These are phyloP conservation scores for Rachycentron canadum DNA, from an alignment of 2,797 vertebrate genomes.

Conservation along the genomic window DNA sequence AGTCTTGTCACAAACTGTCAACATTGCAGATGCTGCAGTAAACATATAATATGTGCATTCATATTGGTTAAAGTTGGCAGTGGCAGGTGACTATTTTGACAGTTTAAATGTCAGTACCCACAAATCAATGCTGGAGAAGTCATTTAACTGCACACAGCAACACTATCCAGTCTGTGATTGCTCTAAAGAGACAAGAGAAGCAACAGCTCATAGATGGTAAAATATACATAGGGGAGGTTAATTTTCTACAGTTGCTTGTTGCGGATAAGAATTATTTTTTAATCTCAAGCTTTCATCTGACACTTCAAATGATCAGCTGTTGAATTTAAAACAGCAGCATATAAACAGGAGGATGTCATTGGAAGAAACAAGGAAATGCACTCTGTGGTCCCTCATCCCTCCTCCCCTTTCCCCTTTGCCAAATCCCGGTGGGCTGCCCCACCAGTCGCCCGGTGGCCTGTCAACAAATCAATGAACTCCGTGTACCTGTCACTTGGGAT, in stretches of 20 bases:
- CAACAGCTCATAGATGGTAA: not conserved
- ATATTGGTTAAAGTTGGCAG: constrained; percentile 26
- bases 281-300: constrained; percentile 12
- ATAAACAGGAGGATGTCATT: too few relatives aligned
- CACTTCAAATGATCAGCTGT: not conserved
- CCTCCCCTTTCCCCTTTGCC: not conserved
- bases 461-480: not conserved
- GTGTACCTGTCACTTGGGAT: not conserved
- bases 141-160: constrained; percentile 26
- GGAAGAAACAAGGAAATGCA: too few relatives aligned
- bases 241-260: constrained; percentile 8
- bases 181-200: constrained; percentile 16
- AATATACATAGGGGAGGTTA: constrained; percentile 14
- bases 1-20: constrained; percentile 45
- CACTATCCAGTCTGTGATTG: not conserved
- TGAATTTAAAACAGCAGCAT: too few relatives aligned
- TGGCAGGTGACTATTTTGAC: constrained; percentile 23
- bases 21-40: constrained; percentile 39
- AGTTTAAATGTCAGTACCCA: constrained; percentile 29
- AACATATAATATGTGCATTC: constrained; percentile 40
- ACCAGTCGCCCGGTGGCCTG: too few relatives aligned
- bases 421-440: not conserved
- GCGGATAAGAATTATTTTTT: constrained; percentile 27
- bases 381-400: too few relatives aligned
- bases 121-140: constrained; percentile 32